These are phyloP conservation scores for Epiblema foenella DNA, from an alignment of 2,888 invertebrate species.

Conservation along the genomic window DNA sequence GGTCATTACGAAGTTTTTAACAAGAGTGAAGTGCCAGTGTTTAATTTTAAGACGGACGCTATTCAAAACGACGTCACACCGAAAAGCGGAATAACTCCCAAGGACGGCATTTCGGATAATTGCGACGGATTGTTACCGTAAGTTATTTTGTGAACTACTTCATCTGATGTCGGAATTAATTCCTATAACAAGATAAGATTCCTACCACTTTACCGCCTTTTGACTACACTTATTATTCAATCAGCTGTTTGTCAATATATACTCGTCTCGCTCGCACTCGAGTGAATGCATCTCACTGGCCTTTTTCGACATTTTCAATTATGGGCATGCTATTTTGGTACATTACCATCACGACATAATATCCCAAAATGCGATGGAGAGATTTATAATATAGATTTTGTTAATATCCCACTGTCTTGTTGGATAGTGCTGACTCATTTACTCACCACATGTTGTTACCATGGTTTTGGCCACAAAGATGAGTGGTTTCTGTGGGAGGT, in stretches of 20 bases:
- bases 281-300: constrained; percentile 60
- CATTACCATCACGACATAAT: constrained; percentile 82
- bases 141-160: constrained; percentile 50
- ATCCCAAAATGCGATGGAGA: constrained; percentile 74
- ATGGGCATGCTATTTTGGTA: constrained; percentile 84
- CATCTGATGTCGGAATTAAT: background rate
- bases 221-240: constrained; percentile 53
- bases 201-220: constrained; percentile 38
- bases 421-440: background rate
- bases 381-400: constrained; percentile 45
- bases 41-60: constrained; percentile 51
- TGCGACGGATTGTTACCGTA: constrained; percentile 56
- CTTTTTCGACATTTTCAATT: constrained; percentile 76
- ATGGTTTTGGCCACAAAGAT: background rate
- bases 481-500: background rate
- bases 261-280: constrained; percentile 68
- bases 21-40: constrained; percentile 51
- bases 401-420: background rate
- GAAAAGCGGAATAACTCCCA: constrained; percentile 55
- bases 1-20: constrained; percentile 50
- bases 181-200: constrained; percentile 25
- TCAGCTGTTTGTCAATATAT: constrained; percentile 82
- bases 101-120: constrained; percentile 56
- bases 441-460: background rate
- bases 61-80: constrained; percentile 55